These are phyloP conservation scores for Gymnoscopelus microlampas DNA, from an alignment of 2,797 vertebrate genomes.

Conservation along the genomic window DNA sequence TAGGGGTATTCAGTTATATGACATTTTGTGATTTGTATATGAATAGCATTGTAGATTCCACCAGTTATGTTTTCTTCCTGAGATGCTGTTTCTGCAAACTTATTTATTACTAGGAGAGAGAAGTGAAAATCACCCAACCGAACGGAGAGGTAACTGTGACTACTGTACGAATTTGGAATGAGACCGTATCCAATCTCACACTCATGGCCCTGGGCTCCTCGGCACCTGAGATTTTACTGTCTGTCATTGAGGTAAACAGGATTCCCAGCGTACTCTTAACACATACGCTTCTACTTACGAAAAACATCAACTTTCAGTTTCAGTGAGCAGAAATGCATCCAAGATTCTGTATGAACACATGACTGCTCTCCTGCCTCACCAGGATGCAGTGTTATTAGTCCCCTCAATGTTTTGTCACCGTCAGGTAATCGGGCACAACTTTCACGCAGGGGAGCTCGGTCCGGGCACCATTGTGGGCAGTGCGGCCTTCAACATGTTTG, in stretches of 20 bases:
- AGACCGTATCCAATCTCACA: conserved; percentile 96
- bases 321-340: background rate
- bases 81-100: background rate
- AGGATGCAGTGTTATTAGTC: no score
- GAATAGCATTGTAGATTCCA: background rate
- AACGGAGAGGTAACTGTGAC: conserved; percentile 91
- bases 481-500: conserved; percentile 97
- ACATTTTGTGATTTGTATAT: background rate
- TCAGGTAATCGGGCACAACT: conserved; percentile 91
- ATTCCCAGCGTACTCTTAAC: background rate
- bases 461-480: conserved; percentile 95
- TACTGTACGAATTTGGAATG: conserved; percentile 92
- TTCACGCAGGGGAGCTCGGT: conserved; percentile 90
- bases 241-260: conserved; percentile 89
- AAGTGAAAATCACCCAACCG: conserved; percentile 92
- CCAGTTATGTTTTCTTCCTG: background rate
- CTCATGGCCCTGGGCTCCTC: conserved; percentile 96
- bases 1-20: no score
- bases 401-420: background rate
- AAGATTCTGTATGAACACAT: no score
- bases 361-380: no score
- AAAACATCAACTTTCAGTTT: background rate
- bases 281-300: background rate
- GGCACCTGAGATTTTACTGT: conserved; percentile 93
- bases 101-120: conserved; percentile 83